Base-by-base conservation (phyloP, 2,113 vertebrate species). In the Phylloscopus whistleri region DNA sequence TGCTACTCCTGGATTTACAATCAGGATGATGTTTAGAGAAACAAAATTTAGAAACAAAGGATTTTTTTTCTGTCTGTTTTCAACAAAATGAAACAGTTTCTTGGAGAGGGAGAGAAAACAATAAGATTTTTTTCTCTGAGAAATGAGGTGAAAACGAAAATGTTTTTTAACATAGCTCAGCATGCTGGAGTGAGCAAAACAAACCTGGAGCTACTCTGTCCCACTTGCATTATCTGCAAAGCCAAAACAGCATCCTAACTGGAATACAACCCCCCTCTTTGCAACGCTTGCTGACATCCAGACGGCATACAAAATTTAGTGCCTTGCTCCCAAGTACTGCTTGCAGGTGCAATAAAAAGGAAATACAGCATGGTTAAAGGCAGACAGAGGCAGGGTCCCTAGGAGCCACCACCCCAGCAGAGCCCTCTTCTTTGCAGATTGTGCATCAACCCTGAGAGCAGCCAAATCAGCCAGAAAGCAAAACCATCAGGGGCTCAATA, bases 271-370 rank as follows among this genome's bases (percentile, higher is more conserved):
- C 14, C 73, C 23, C 24, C 16, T 44, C 75, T 87, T n/a, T 43
- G 75, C 23, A 6, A 68, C 43, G 92, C 79, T 77, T 9, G 16
- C 84, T 84, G 89, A 93, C 89, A 94, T 63, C 84, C 88, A 96
- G 92, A 93, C 55, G 28, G 82, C 69, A 92, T 53, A 85, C 67
- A 90, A 70, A 93, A 96, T 96, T 91, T 91, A 96, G 75, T 91
- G 78, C 55, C 67, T 58, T 58, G 72, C 63, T 93, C 72, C 67
- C 0, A 1, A 77, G 82, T 53, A 66, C 77, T 4, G 28, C 79
- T 90, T 88, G 90, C 75, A 94, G 94, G 90, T 88, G 67, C 83
- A 66, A 95, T 95, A 93, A 96, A 96, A 91, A 91, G 84, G 94
- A 96, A 95, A 96, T 93, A 95, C 62, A 83, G 53, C 4, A 4